Evolutionary conservation across 2,113 vertebrate species (phyloP), one percentile per base, ranked within the genome.

Genomic region (Scytalopus superciliaris): DNA sequence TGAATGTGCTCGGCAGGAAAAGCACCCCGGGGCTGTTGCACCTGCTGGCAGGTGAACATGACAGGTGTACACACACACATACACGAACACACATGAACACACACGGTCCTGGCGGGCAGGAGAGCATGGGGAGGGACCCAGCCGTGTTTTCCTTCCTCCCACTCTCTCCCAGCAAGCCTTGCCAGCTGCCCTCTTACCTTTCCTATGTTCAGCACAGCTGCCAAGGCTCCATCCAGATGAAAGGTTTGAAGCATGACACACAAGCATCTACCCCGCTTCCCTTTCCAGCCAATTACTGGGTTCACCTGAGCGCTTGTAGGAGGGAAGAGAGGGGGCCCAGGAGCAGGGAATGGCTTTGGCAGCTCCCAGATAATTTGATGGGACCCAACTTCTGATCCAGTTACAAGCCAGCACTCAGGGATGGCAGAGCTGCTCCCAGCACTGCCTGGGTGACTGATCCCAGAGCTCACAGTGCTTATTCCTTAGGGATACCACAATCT

Each of bases 181-280:
- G 80, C 80, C 89, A 86, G 86, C 91, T 95, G 84, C 93, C 89
- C 95, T 78, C 62, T 79, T 39, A 27, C 80, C 91, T 76, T 3
- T 39, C 80, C 3, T 19, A 11, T 3, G 86, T 0, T 75, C 52
- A 39, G 80, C 67, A 37, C 80, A 67, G 91, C 94, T 87, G 84
- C 86, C 94, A 75, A 30, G 86, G 93, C 93, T 94, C 84, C 25
- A 40, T 75, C 21, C 77, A 64, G 15, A 68, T 45, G 77, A 45
- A 56, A 64, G 77, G 60, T 37, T 2, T 80, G 79, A 77, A 64
- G 84, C 25, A 2, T 3, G 82, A 56, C 72, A 84, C 55, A 21
- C 63, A n/a, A 75, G 69, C 93, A 93, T 4, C 89, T 24, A 42
- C 16, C 57, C 50, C 1, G 7, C 79, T 59, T 12, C 68, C 86